Evolutionary conservation across 1,140 invertebrate genomes (phyloP).

Genomic region (Caerostris extrusa): DNA sequence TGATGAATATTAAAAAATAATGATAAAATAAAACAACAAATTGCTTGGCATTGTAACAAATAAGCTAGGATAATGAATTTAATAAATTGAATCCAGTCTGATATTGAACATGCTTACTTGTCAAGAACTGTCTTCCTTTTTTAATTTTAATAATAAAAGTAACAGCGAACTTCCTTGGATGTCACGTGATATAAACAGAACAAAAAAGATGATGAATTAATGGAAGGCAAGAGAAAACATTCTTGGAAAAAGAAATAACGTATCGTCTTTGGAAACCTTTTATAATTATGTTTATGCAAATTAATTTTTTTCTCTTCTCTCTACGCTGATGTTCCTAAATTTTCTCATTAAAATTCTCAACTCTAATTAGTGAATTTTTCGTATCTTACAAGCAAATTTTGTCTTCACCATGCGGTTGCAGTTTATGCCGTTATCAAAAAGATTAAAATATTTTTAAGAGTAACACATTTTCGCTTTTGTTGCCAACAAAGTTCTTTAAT

Average conservation of each 20-base stretch:
- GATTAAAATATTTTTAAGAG: no score
- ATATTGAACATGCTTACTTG: background rate
- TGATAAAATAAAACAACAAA: no score
- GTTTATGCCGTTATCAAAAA: no score
- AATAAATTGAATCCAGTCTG: background rate
- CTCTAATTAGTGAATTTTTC: background rate
- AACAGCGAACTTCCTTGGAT: background rate
- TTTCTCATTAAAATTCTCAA: slow-evolving; percentile 15
- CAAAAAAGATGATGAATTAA: slow-evolving; percentile 36
- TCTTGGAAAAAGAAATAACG: background rate
- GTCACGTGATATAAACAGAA: background rate
- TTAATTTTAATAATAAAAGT: background rate
- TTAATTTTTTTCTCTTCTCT: background rate
- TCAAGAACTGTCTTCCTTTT: background rate
- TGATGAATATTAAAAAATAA: no score
- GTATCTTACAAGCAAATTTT: background rate
- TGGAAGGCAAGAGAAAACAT: background rate
- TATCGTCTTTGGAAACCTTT: background rate
- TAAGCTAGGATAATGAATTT: background rate
- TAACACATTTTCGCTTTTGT: no score
- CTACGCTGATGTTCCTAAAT: background rate
- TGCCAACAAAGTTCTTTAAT: no score
- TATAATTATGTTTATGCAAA: slow-evolving; percentile 32
- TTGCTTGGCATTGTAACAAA: no score
- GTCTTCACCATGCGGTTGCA: background rate